phyloP scores from a whole-genome alignment of 2,797 vertebrate genomes.

The Micrastur ruficollis region DNA sequence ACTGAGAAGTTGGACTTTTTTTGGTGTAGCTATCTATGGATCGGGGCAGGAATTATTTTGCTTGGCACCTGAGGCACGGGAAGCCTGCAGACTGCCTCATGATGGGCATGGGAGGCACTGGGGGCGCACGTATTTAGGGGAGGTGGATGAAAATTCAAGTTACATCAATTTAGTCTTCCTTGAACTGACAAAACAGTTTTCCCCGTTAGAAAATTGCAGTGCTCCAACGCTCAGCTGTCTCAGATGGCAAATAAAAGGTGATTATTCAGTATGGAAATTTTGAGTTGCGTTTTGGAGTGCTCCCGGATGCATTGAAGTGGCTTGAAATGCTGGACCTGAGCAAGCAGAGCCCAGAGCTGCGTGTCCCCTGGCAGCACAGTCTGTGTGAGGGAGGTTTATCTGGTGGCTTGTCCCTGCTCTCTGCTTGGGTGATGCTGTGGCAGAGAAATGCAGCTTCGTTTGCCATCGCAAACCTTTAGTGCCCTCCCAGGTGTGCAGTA shows the following conservation, averaged over 20 bases:
- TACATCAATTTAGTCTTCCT: not conserved
- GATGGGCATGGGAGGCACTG: not conserved
- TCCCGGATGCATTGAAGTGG: not conserved
- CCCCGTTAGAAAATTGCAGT: not conserved
- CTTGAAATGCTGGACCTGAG: not conserved
- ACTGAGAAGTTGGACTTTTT: not conserved
- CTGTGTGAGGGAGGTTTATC: rapidly evolving
- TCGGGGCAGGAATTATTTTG: not conserved
- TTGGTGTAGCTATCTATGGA: not conserved
- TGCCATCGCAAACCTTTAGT: not conserved
- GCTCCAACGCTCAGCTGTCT: not conserved
- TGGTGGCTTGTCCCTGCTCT: not conserved
- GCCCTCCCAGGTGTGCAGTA: not conserved
- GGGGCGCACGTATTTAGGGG: not conserved
- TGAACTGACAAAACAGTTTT: conserved; percentile 22
- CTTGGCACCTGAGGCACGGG: not conserved
- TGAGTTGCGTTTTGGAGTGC: not conserved
- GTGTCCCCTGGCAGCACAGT: rapidly evolving
- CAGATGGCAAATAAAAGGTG: not conserved
- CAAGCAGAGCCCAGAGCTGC: not conserved
- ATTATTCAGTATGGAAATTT: not conserved
- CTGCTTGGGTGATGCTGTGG: not conserved
- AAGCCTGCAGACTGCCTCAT: not conserved
- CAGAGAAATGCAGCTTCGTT: not conserved
- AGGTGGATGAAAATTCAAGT: not conserved